A percentile compares a stretch with the other conserved stretches of the same genome.
Evolutionary conservation across 2,113 vertebrate species (phyloP).

Genomic region (Cryptoleucopteryx plumbea): DNA sequence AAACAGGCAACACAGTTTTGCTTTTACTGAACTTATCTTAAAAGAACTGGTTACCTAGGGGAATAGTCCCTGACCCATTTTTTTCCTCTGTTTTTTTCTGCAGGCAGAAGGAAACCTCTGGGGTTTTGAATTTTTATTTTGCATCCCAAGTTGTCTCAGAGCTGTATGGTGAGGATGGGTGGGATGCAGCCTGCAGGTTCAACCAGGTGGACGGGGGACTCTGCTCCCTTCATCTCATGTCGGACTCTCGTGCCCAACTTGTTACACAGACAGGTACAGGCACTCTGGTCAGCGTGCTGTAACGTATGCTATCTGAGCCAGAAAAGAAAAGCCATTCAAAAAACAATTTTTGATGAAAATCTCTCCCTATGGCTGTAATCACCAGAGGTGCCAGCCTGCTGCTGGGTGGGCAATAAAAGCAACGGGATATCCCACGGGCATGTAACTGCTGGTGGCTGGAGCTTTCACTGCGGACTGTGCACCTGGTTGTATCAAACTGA

Average conservation of each 20-base stretch:
- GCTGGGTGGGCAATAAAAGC: rapidly evolving
- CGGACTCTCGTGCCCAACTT: no score
- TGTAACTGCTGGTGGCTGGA: not conserved
- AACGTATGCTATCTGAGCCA: not conserved
- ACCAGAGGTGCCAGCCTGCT: not conserved
- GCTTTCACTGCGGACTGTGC: not conserved
- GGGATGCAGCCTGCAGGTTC: not conserved
- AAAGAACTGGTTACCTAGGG: not conserved
- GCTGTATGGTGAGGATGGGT: not conserved
- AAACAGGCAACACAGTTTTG: not conserved
- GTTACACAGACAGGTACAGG: not conserved
- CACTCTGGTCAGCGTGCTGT: rapidly evolving
- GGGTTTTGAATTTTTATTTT: not conserved
- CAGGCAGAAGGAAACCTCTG: not conserved
- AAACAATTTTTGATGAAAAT: not conserved
- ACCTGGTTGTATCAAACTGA: not conserved
- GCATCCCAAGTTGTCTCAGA: not conserved
- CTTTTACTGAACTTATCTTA: not conserved
- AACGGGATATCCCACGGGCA: rapidly evolving
- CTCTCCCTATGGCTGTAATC: not conserved
- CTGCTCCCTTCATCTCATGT: not conserved
- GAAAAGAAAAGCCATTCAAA: not conserved
- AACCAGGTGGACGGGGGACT: no score
- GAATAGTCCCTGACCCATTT: not conserved
- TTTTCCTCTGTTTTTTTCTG: not conserved